Evolutionary conservation across 2,113 vertebrate species (phyloP).

Genomic region (Bos javanicus): DNA sequence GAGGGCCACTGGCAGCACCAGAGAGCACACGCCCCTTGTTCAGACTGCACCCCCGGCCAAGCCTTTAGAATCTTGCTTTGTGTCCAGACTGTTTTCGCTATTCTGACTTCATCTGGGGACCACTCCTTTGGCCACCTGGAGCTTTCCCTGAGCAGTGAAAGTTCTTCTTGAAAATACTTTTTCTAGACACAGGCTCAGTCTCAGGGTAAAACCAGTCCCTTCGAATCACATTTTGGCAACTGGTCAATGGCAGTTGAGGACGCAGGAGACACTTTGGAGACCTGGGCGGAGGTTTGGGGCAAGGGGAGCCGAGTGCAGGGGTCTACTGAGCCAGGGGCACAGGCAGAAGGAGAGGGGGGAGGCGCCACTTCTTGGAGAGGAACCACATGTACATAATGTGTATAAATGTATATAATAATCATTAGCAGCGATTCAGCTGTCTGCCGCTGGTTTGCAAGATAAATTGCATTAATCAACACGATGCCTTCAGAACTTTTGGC

Average conservation of each 20-base stretch:
- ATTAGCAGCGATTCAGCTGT: constrained; percentile 81
- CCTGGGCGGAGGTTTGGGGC: background rate
- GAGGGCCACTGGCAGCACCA: background rate
- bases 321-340: background rate
- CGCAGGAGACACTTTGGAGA: background rate
- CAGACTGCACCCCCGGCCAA: rapidly evolving
- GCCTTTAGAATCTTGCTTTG: background rate
- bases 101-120: background rate
- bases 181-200: background rate
- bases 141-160: background rate
- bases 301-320: background rate
- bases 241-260: background rate
- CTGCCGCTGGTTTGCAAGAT: constrained; percentile 83
- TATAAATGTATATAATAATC: constrained; percentile 83
- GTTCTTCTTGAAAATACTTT: background rate
- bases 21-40: rapidly evolving
- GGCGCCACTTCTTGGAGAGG: background rate
- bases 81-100: background rate
- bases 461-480: constrained; percentile 89
- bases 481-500: constrained; percentile 88
- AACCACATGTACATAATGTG: constrained; percentile 70
- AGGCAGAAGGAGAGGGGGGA: background rate
- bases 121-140: background rate
- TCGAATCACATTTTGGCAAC: background rate
- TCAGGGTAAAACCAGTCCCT: background rate